Evolutionary conservation across 2,797 vertebrate genomes (phyloP), one percentile per base, ranked within the genome.

Genomic region (Anguilla anguilla): DNA sequence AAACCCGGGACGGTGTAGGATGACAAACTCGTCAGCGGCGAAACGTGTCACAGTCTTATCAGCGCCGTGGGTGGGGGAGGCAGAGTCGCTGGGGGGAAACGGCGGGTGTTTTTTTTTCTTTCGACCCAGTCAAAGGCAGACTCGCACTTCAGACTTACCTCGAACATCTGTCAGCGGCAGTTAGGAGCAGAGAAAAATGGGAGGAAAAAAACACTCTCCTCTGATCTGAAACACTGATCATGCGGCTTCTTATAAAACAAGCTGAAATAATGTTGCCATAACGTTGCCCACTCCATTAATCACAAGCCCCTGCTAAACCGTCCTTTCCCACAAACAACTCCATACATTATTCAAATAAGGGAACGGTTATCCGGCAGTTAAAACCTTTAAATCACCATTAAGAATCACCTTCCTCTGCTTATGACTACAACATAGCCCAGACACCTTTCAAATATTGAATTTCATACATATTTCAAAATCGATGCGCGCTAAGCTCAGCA

Each of bases 1-100:
- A 87, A 82, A 87, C 69, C 13, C n/a, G 61, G 35, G 86, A 53
- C 57, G 39, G 49, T 87, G 86, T 87, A 61, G 77, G 59, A 46
- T 81, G 86, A 82, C 85, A 86, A 51, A 74, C 49, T 74, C 49
- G 67, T 86, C 85, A 74, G 64, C 10, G 19, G 22, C 67, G 43
- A 51, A 74, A 86, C 46, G 39, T 49, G 61, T 74, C 64, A 53
- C 28, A 53, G 64, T 15, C 67, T 49, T 86, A 74, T 86, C 84
- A 25, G 85, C 51, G 25, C 67, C 31, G 85, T 35, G 49, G 85
- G 85, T 86, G 35, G 79, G 79, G 22, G 83, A 25, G 82, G 86
- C 49, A 85, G 2, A 85, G 69, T 22, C 64, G 64, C 28, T 69
- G 83, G 67, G 67, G 72, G 82, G 85, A 53, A 22, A 51, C 43